phyloP scores from a whole-genome alignment of 2,797 vertebrate species.

The Cyclura pinguis region DNA sequence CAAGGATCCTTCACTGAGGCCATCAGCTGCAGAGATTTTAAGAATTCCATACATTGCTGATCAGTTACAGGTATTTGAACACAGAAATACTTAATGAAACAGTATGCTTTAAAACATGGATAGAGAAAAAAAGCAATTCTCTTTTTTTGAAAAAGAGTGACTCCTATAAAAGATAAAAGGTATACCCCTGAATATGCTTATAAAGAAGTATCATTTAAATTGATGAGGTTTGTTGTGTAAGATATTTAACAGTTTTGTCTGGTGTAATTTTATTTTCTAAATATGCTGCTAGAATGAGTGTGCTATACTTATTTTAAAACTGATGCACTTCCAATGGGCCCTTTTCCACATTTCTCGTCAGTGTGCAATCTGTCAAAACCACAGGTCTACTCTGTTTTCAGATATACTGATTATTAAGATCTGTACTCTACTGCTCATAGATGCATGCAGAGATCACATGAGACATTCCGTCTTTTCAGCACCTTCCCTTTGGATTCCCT shows the following conservation, averaged over 20 bases:
- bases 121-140: neutral
- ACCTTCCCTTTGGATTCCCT: too few relatives aligned
- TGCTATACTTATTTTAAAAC: too few relatives aligned
- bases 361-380: too few relatives aligned
- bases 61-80: conserved; percentile 76
- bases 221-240: neutral
- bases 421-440: too few relatives aligned
- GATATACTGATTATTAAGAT: too few relatives aligned
- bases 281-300: too few relatives aligned
- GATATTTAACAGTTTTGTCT: neutral
- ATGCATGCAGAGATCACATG: too few relatives aligned
- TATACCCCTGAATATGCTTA: neutral
- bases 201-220: neutral
- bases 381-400: too few relatives aligned
- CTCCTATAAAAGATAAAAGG: neutral
- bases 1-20: conserved; percentile 79
- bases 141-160: neutral
- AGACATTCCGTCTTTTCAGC: too few relatives aligned
- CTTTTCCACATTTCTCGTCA: too few relatives aligned
- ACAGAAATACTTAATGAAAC: neutral
- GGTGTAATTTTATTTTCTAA: too few relatives aligned
- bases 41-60: conserved; percentile 76
- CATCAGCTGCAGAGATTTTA: conserved; percentile 80
- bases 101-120: neutral
- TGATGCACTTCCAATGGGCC: too few relatives aligned